phyloP scores from a whole-genome alignment of 2,797 vertebrate species.

The Okamejei kenojei region DNA sequence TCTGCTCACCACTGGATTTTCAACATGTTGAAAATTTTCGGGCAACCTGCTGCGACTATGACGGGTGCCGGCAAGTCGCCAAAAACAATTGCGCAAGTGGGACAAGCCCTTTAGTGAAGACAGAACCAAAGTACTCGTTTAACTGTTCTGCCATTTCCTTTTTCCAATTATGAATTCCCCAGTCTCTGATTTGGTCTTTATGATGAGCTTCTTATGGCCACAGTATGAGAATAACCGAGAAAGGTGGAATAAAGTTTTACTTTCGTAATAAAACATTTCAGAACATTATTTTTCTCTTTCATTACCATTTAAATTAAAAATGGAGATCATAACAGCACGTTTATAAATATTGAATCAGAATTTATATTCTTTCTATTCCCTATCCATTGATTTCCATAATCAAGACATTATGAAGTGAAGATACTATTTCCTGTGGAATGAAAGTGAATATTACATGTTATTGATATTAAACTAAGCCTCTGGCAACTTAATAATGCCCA shows the following conservation, averaged over 20 bases:
- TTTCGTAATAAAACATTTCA: background rate
- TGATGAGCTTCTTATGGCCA: background rate
- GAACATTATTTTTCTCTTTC: background rate
- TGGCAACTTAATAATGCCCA: background rate
- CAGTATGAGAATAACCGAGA: background rate
- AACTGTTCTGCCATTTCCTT: too few species aligned
- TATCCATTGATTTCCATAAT: background rate
- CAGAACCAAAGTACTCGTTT: too few species aligned
- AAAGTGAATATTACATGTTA: background rate
- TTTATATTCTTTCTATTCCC: background rate
- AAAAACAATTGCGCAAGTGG: too few species aligned
- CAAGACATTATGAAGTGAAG: background rate
- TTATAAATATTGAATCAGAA: background rate
- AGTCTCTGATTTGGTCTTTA: background rate
- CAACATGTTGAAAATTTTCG: too few species aligned
- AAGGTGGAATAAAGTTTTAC: background rate
- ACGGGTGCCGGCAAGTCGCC: too few species aligned
- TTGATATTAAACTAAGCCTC: background rate
- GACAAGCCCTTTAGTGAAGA: too few species aligned
- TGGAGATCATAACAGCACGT: background rate
- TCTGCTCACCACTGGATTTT: too few species aligned
- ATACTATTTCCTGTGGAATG: background rate
- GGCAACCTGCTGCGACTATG: too few species aligned
- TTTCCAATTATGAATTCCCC: too few species aligned
- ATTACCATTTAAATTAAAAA: slow-evolving; percentile 4